Conservation (phyloP, 1,140 invertebrate species). For the Phocides pigmalion region DNA sequence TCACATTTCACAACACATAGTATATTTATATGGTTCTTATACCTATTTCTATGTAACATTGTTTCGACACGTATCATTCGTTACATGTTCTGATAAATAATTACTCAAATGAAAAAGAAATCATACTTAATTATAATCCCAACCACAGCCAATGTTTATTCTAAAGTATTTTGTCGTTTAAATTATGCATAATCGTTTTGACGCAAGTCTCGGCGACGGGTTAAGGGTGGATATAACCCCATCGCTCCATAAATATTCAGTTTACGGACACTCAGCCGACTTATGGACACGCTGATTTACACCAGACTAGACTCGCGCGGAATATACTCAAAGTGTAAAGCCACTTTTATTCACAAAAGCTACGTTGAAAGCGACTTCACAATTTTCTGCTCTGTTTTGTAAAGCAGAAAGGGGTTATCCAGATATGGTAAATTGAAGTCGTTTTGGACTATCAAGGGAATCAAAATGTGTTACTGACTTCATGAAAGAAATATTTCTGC, state of each 20-base stretch:
- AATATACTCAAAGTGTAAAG: background rate
- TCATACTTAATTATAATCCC: background rate
- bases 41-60: no score
- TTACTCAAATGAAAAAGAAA: background rate
- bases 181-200: slow-evolving; percentile 55
- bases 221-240: slow-evolving; percentile 37
- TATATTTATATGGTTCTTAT: no score
- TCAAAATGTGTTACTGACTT: no score
- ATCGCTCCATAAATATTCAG: slow-evolving; percentile 50
- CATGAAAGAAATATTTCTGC: no score
- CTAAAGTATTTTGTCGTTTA: slow-evolving; percentile 40
- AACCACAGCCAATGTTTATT: background rate
- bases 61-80: no score
- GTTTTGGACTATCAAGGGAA: no score
- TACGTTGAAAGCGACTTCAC: no score
- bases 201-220: slow-evolving; percentile 40
- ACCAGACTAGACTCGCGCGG: slow-evolving; percentile 25
- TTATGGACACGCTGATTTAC: slow-evolving; percentile 46
- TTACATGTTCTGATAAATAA: no score
- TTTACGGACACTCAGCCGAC: slow-evolving; percentile 44
- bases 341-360: background rate
- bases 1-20: no score
- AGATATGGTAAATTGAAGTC: no score
- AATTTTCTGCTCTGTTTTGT: no score
- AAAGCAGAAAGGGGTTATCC: no score